Evolutionary conservation across 2,797 vertebrate genomes (phyloP).

Genomic region (Myotis pilosus): DNA sequence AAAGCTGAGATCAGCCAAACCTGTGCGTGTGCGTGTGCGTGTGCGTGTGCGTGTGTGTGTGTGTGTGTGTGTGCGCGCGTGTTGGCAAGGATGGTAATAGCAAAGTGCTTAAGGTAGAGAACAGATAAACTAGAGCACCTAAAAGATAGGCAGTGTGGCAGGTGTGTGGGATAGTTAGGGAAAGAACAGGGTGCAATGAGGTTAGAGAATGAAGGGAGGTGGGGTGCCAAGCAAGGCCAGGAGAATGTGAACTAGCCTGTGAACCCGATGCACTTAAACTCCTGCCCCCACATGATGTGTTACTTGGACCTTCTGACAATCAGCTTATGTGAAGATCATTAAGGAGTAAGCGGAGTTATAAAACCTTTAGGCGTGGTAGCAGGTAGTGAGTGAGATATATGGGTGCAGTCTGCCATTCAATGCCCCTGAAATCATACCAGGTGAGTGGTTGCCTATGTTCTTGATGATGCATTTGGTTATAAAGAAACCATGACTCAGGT

Average conservation of each 20-base stretch:
- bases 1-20: neutral
- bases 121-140: neutral
- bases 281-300: neutral
- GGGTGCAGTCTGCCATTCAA: neutral
- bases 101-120: neutral
- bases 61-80: neutral
- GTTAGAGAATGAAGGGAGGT: neutral
- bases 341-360: neutral
- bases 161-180: neutral
- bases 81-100: neutral
- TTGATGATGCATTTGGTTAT: neutral
- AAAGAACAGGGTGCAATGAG: neutral
- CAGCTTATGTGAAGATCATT: neutral
- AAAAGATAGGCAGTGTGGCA: neutral
- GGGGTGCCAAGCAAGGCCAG: accelerated
- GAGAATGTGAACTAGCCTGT: neutral
- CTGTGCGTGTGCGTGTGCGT: neutral
- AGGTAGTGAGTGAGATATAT: neutral
- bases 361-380: neutral
- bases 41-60: neutral
- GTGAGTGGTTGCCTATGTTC: neutral
- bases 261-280: neutral
- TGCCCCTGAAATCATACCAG: neutral
- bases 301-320: neutral
- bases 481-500: neutral